Percentiles rank a stretch among this genome's conserved stretches.
Conservation (phyloP, 2,888 invertebrate species). For the Chrysomela aeneicollis region DNA sequence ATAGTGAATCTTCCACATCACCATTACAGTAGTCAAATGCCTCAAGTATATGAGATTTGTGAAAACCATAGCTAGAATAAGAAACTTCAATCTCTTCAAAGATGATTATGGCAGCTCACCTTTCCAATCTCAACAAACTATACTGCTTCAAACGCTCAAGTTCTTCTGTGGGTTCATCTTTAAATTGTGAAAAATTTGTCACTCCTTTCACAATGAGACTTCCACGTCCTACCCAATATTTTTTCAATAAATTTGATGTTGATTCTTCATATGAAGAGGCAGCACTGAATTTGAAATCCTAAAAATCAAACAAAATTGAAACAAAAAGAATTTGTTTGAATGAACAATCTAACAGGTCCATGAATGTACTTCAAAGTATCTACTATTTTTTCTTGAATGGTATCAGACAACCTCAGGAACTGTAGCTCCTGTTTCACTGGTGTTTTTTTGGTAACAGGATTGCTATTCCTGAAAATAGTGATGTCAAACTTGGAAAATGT, state of each 20-base stretch:
- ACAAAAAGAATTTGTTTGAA: background rate
- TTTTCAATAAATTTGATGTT: constrained; percentile 71
- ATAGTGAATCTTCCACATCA: constrained; percentile 75
- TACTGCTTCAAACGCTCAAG: constrained; percentile 74
- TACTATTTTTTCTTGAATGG: constrained; percentile 76
- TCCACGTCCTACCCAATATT: constrained; percentile 81
- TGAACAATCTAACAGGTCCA: constrained; percentile 69
- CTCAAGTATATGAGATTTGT: constrained; percentile 76
- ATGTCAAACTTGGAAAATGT: constrained; percentile 24
- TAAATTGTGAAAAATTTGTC: constrained; percentile 71
- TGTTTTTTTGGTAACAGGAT: constrained; percentile 58
- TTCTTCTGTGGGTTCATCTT: constrained; percentile 66
- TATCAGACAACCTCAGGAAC: constrained; percentile 71
- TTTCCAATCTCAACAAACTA: constrained; percentile 76
- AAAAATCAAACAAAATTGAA: too few species aligned
- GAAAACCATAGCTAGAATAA: constrained; percentile 75
- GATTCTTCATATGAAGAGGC: constrained; percentile 68
- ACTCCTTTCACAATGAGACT: constrained; percentile 78
- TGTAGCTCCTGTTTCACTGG: constrained; percentile 79
- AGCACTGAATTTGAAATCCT: constrained; percentile 64
- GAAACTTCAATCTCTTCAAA: constrained; percentile 12
- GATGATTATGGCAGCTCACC: constrained; percentile 58
- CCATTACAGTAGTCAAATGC: constrained; percentile 73
- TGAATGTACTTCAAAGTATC: constrained; percentile 78
- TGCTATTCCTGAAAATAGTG: constrained; percentile 34